Evolutionary conservation across 2,113 vertebrate genomes (phyloP).

Genomic region (Cephalophus harveyi): DNA sequence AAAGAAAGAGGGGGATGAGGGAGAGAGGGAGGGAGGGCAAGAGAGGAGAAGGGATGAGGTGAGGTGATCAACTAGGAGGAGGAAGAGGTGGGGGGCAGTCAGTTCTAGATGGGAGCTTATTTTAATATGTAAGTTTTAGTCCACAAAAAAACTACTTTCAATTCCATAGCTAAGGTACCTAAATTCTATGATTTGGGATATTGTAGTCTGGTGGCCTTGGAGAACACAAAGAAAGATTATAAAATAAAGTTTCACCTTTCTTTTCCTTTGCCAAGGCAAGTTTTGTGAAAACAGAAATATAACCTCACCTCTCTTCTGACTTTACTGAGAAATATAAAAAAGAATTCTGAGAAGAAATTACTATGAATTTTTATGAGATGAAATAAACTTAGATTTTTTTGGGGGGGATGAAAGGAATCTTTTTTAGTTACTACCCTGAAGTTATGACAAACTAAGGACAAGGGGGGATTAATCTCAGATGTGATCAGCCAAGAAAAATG

Average conservation of each 20-base stretch:
- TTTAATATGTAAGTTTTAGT: background rate
- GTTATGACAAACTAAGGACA: background rate
- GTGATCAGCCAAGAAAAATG: background rate
- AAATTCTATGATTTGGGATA: background rate
- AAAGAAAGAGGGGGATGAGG: background rate
- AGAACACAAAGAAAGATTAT: background rate
- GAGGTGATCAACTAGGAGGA: background rate
- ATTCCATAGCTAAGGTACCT: background rate
- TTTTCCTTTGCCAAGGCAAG: background rate
- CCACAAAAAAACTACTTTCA: background rate
- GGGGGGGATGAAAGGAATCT: background rate
- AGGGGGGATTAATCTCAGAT: background rate
- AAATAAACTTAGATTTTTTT: background rate
- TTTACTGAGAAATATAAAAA: conserved; percentile 40
- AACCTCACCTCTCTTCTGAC: background rate
- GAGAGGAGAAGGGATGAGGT: background rate
- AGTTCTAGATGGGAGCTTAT: background rate
- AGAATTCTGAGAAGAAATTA: background rate
- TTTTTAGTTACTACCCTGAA: background rate
- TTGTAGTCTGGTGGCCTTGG: background rate
- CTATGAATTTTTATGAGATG: background rate
- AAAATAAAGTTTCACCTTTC: background rate
- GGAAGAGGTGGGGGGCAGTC: background rate
- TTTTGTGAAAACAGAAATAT: conserved; percentile 4
- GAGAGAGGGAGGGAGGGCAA: background rate